These are phyloP conservation scores for Hydrozoanthus tunicans DNA, from an alignment of 64 coral and sea anemone species.

Conservation along the genomic window DNA sequence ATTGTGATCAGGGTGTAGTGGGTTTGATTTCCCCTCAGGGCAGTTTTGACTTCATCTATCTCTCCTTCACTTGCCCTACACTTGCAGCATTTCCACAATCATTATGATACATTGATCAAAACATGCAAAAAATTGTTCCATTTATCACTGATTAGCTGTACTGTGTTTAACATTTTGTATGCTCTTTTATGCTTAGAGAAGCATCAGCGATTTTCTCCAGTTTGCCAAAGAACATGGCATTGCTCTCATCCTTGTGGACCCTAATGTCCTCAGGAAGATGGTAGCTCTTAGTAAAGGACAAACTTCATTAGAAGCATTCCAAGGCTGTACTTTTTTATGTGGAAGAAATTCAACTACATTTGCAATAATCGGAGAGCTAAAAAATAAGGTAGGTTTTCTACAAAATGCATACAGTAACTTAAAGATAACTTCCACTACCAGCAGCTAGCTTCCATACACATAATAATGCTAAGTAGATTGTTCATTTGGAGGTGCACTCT, in stretches of 20 bases:
- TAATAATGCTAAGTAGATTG: too few species aligned
- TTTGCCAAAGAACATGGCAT: constrained; percentile 28
- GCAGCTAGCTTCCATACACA: background rate
- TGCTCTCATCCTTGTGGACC: constrained; percentile 19
- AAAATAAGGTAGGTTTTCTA: background rate
- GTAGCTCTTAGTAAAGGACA: background rate
- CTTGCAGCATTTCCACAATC: background rate
- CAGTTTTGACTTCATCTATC: background rate
- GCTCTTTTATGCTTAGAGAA: background rate
- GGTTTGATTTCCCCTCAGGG: too few species aligned
- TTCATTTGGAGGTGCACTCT: too few species aligned
- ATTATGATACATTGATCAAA: background rate
- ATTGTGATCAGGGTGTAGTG: too few species aligned
- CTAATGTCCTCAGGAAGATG: background rate
- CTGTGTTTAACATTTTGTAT: background rate
- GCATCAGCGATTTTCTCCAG: constrained; percentile 12
- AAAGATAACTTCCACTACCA: background rate
- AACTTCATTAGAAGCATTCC: background rate
- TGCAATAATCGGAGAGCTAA: constrained; percentile 8
- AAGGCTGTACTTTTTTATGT: constrained; percentile 17
- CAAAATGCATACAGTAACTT: background rate
- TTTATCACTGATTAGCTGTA: background rate
- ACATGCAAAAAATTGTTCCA: background rate
- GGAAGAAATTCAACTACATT: background rate
- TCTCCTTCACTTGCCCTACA: background rate